Evolutionary conservation across 2,113 vertebrate species (phyloP), one percentile per base, ranked within the genome.

Genomic region (Macaca mulatta): DNA sequence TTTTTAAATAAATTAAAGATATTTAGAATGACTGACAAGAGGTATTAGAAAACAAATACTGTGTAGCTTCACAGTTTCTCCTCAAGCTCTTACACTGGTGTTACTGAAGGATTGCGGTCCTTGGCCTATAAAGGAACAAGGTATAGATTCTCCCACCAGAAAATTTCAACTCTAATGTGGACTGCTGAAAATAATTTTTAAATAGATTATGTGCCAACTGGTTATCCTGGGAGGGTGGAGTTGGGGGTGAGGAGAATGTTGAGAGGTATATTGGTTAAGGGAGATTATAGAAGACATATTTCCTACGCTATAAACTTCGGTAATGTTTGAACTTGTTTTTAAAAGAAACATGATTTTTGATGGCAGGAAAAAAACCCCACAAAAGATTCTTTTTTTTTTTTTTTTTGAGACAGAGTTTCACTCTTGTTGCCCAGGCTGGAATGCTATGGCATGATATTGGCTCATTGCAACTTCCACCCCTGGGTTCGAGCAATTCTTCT

Each of bases 331-430:
- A 64, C 30, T 69, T 83, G 38, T 45, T 64, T 89, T 80, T 85
- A 72, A 77, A 96, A 94, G 55, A 80, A 87, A 81, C 22, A 22
- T 25, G 16, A 79, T 70, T 93, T 97, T 72, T 90, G 74, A 70
- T 43, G 86, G 80, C 17, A 94, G 52, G 23, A 69, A 84, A 61
- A 86, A 57, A 38, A 32, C 16, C 45, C 7, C 16, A 72, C 16
- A 89, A 61, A 61, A 50, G 48, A 50, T 50, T 50, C 13, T 38
- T 20, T 22, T 57, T 5, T 57, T 57, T 57, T 12, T 50, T 50
- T 50, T 61, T 61, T 61, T 61, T 61, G 59, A 61, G 59, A 25
- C 25, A 25, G 59, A 61, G 23, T 61, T 25, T 61, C 59, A 61
- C 59, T 61, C 59, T 61, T 55, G 59, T 61, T 25, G 59, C 59